These are phyloP conservation scores for Eulemur coronatus DNA, from an alignment of 2,797 vertebrate species.

Conservation along the genomic window DNA sequence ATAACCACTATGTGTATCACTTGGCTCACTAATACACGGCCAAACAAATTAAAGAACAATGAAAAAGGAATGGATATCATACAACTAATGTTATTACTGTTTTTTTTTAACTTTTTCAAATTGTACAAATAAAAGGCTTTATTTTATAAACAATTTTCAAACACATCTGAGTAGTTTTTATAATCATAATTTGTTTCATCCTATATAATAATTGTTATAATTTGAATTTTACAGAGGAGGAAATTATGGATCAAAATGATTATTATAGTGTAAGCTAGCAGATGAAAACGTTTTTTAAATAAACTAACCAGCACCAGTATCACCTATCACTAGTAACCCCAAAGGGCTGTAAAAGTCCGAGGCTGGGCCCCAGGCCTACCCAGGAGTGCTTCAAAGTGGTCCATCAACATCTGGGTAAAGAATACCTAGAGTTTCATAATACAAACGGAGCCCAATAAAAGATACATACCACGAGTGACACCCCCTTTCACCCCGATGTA, in stretches of 20 bases:
- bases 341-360: background rate
- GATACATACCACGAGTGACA: background rate
- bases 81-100: background rate
- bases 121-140: background rate
- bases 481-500: background rate
- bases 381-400: background rate
- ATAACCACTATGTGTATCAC: background rate
- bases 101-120: background rate
- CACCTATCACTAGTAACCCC: background rate
- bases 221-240: background rate
- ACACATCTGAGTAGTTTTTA: background rate
- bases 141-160: background rate
- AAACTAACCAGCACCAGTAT: background rate
- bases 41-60: background rate
- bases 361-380: background rate
- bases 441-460: background rate
- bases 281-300: background rate
- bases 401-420: background rate
- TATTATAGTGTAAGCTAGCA: background rate
- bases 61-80: background rate
- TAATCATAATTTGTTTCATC: background rate
- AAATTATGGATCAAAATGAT: background rate
- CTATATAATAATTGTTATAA: background rate
- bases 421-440: background rate
- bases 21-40: background rate